These are phyloP conservation scores for Nothura maculosa DNA, from an alignment of 2,797 vertebrate genomes.

Conservation along the genomic window DNA sequence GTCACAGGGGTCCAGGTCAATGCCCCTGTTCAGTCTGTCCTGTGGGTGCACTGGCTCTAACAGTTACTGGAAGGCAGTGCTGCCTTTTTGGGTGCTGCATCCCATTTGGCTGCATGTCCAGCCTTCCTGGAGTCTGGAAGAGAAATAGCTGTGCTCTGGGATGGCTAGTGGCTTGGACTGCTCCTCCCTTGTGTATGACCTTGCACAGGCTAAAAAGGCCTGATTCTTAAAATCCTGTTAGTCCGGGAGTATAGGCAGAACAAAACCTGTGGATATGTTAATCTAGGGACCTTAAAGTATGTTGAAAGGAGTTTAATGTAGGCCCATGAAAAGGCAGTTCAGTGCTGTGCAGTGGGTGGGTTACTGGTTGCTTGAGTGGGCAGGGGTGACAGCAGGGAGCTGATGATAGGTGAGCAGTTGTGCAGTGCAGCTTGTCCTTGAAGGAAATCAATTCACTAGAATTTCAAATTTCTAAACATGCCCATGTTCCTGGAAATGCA, in stretches of 20 bases:
- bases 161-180: accelerated
- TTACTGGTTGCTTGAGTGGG: accelerated
- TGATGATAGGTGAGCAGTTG: neutral
- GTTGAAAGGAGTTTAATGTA: neutral
- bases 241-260: neutral
- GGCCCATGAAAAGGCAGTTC: neutral
- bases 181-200: neutral
- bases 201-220: neutral
- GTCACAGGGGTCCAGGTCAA: accelerated
- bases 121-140: neutral
- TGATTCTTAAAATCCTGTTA: neutral
- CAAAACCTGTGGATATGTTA: neutral
- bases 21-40: neutral
- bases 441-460: neutral
- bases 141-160: neutral
- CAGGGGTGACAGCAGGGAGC: neutral
- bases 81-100: accelerated
- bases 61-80: neutral
- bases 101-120: accelerated
- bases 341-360: accelerated
- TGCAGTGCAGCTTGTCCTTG: neutral
- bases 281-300: neutral
- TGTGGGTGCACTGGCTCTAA: neutral
- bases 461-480: neutral
- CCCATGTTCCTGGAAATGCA: neutral